Percentiles rank a stretch among this genome's conserved stretches.
Evolutionary conservation across 2,797 vertebrate genomes (phyloP).

Genomic region (Periophthalmus magnuspinnatus): DNA sequence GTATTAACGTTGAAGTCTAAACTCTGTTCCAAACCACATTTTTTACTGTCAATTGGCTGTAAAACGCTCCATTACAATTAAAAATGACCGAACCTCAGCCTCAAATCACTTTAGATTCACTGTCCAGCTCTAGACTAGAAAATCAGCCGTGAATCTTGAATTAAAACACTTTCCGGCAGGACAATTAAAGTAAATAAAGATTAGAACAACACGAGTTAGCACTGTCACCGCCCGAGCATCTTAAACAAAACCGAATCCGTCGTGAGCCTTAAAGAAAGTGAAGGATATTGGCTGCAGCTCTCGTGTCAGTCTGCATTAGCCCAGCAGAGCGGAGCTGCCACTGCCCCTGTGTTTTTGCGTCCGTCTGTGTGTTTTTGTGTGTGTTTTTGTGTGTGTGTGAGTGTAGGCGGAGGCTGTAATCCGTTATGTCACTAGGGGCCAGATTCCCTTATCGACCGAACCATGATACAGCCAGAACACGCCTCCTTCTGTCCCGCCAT

Average conservation of each 20-base stretch:
- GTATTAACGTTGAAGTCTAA: too few species aligned
- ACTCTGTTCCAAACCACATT: too few species aligned
- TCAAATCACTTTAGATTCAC: too few species aligned
- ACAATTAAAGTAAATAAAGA: neutral
- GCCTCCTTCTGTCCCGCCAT: constrained; percentile 2
- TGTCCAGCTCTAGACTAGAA: too few species aligned
- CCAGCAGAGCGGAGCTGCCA: constrained; percentile 27
- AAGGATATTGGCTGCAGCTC: constrained; percentile 38
- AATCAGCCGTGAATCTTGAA: too few species aligned
- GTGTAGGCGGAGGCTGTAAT: constrained; percentile 67
- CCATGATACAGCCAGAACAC: constrained; percentile 64
- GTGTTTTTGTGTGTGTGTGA: constrained; percentile 23
- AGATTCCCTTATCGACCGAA: constrained; percentile 68
- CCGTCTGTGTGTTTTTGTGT: neutral
- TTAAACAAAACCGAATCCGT: constrained; percentile 27
- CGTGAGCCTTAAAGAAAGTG: constrained; percentile 29
- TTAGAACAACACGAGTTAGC: neutral
- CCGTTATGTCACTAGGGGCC: constrained; percentile 63
- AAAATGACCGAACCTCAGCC: too few species aligned
- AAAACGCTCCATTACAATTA: too few species aligned
- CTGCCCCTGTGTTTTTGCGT: constrained; percentile 38
- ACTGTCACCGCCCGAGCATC: neutral
- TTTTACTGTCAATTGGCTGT: too few species aligned
- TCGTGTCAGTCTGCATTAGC: constrained; percentile 48
- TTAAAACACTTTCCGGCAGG: too few species aligned